A percentile compares a stretch with the other conserved stretches of the same genome.
Evolutionary conservation across 2,113 vertebrate species (phyloP).

Genomic region (Lagenorhynchus albirostris): DNA sequence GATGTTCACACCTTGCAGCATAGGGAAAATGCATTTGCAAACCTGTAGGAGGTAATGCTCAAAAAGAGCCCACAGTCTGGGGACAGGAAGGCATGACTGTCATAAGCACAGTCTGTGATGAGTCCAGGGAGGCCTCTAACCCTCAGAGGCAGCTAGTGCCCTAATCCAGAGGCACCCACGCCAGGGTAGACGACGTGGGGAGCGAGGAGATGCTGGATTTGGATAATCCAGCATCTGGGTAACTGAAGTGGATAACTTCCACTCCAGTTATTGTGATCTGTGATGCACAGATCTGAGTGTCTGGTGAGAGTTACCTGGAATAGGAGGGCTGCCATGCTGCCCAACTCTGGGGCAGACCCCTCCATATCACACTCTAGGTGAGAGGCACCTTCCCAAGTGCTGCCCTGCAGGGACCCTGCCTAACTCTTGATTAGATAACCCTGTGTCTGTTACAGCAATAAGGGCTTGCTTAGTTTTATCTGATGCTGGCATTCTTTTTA

Average conservation of each 20-base stretch:
- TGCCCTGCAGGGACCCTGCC: neutral
- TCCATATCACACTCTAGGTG: neutral
- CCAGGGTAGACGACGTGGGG: rapidly evolving
- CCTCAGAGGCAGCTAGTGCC: rapidly evolving
- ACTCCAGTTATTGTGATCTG: neutral
- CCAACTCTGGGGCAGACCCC: neutral
- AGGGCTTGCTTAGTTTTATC: neutral
- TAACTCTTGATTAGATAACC: neutral
- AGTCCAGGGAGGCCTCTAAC: neutral
- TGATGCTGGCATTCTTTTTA: neutral
- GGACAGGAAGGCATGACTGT: neutral
- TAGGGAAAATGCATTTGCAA: constrained; percentile 2
- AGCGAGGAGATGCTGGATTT: neutral
- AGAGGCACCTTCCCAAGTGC: neutral
- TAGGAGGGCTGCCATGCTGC: neutral
- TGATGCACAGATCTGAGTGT: neutral
- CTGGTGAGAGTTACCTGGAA: neutral
- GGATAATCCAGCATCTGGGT: too few relatives aligned
- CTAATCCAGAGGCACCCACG: neutral
- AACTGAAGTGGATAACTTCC: too few relatives aligned
- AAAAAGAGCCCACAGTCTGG: neutral
- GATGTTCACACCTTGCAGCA: neutral
- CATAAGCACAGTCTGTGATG: neutral
- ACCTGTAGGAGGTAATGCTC: neutral
- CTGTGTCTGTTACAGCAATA: neutral